Percentiles rank a stretch among this genome's conserved stretches.
Conservation (phyloP, 2,113 vertebrate genomes). For the Plecotus auritus region DNA sequence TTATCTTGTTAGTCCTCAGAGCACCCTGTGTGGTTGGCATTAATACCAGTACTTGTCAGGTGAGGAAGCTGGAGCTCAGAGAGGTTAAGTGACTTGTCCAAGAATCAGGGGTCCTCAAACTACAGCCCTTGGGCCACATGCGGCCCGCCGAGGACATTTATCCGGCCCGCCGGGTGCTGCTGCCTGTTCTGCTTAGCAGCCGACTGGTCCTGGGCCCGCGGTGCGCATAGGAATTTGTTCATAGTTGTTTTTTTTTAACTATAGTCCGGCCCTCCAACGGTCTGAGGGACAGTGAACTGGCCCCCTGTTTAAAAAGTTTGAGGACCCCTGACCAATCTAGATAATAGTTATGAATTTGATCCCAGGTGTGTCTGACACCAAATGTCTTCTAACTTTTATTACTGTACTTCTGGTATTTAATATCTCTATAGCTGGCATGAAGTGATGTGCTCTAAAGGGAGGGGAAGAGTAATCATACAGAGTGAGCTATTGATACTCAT, state of each 20-base stretch:
- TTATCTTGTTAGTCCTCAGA: neutral
- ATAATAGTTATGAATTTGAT: neutral
- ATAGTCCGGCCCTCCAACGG: too few species aligned
- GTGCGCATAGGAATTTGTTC: too few species aligned
- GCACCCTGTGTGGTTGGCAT: neutral
- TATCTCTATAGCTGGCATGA: neutral
- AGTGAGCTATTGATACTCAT: neutral
- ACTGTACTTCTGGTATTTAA: neutral
- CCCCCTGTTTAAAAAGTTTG: too few species aligned
- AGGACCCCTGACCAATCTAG: too few species aligned
- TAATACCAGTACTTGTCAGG: neutral
- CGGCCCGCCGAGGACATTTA: too few species aligned
- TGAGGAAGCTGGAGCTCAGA: neutral
- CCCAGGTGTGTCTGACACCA: neutral
- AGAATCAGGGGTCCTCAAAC: too few species aligned
- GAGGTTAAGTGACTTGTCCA: neutral
- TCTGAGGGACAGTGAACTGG: too few species aligned
- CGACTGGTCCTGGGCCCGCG: too few species aligned
- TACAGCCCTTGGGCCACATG: too few species aligned
- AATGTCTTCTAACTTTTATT: neutral
- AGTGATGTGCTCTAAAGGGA: neutral
- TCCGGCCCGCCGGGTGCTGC: too few species aligned
- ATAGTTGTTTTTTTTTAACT: too few species aligned
- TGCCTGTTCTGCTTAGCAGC: too few species aligned
- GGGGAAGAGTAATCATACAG: neutral